phyloP scores from a whole-genome alignment of 2,888 invertebrate genomes.

The Yponomeuta plumbellus region DNA sequence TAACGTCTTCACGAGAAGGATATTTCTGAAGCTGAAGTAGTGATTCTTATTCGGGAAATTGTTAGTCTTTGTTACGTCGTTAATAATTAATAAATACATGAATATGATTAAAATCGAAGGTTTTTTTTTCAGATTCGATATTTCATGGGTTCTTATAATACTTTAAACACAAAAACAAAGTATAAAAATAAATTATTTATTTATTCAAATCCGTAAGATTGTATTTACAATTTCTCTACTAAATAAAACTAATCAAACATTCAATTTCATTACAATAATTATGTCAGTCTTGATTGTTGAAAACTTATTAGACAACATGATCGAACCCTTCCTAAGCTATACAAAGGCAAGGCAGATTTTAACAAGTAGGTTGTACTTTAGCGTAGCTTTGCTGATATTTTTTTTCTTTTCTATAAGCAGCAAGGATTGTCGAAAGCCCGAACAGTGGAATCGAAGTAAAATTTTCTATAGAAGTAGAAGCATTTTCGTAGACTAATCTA shows the following conservation, averaged over 20 bases:
- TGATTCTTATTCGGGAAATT: no score
- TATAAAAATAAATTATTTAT: conserved; percentile 65
- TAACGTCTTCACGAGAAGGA: no score
- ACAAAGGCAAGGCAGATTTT: neutral
- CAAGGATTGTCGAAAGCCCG: no score
- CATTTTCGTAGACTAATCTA: neutral
- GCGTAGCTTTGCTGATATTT: neutral
- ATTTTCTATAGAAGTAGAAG: no score
- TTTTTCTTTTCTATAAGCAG: neutral
- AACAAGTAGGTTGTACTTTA: neutral
- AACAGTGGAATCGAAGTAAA: no score
- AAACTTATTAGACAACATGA: conserved; percentile 18
- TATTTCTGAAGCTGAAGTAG: no score
- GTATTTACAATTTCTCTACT: conserved; percentile 42
- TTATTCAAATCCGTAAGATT: conserved; percentile 56
- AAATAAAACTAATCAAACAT: conserved; percentile 33
- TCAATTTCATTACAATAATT: conserved; percentile 36
- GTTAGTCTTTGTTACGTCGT: no score
- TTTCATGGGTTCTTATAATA: no score
- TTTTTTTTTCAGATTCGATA: no score
- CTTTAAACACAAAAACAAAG: conserved; percentile 37
- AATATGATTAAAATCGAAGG: no score
- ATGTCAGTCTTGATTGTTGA: conserved; percentile 72
- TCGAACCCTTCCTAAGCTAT: neutral
- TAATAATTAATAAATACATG: no score